Base-by-base conservation (phyloP, 2,888 invertebrate genomes). In the Tineola bisselliella region DNA sequence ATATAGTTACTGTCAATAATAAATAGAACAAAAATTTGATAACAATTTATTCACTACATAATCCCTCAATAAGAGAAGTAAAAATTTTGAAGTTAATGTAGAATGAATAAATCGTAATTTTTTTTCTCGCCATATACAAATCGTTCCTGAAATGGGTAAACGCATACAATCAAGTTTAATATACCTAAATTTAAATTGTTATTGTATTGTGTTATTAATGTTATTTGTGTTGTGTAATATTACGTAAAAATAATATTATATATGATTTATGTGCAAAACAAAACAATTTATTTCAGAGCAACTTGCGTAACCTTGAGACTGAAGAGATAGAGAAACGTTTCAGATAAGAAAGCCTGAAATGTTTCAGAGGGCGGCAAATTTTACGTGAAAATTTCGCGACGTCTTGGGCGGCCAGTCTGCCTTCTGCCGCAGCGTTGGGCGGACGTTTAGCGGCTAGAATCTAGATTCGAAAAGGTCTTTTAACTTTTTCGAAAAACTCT, bases 321-420 rank as follows among this genome's bases (percentile, higher is more conserved):
- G 38, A 5, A 31, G 6, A 31, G 38, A 38, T 38, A 10, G n/a
- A 10, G 2, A 38, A 38, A 38, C 38, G 38, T 38, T 38, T 38
- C 38, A 38, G 38, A 38, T 38, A 38, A 38, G 38, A 38, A 68
- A 67, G 68, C 66, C 68, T 68, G 72, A 71, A 75, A 74, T 71
- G 76, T 77, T 76, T 76, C 75, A 72, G 64, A 63, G 59, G 64
- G 66, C 64, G 67, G 66, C 65, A 69, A 69, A 71, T 70, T 25
- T 70, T 67, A 70, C 70, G 69, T 73, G 70, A 70, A 70, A 70
- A 25, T 68, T 65, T 64, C 13, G 63, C 62, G 62, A 43, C 58
- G 57, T 61, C 61, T 61, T 62, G 70, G 78, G 75, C 77, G 79
- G 75, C 82, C 77, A 81, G 84, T 83, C 66, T 67, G 65, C 68